A percentile compares a stretch with the other conserved stretches of the same genome.
Conservation (phyloP, 1,140 invertebrate species). For the Penaeus indicus region DNA sequence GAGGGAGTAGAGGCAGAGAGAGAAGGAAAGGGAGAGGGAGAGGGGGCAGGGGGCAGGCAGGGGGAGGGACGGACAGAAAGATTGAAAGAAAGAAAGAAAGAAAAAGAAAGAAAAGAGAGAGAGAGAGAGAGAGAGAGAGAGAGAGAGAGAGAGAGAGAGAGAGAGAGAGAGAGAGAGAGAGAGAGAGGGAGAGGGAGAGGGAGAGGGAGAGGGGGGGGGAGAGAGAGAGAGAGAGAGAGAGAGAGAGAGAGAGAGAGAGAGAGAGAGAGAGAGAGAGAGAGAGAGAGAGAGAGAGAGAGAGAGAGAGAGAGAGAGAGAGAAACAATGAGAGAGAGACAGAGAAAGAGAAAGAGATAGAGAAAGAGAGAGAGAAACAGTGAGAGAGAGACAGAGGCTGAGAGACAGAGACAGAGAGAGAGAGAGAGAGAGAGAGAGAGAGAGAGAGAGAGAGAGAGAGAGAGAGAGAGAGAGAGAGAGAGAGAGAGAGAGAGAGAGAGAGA, state of each 20-base stretch:
- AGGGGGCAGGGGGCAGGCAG: not conserved
- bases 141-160: not conserved
- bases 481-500: not conserved
- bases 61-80: not conserved
- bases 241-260: not conserved
- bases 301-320: not conserved
- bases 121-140: not conserved
- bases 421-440: slow-evolving; percentile 1
- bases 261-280: not conserved
- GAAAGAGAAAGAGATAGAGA: not conserved
- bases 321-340: not conserved
- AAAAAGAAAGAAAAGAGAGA: not conserved
- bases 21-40: not conserved
- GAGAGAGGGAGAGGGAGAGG: not conserved
- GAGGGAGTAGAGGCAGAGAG: not conserved
- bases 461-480: not conserved
- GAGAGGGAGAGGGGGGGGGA: not conserved
- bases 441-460: not conserved
- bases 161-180: not conserved
- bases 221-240: not conserved
- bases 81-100: not conserved
- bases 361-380: not conserved
- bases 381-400: not conserved
- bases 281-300: not conserved
- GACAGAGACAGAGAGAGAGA: not conserved